Evolutionary conservation across 2,797 vertebrate genomes (phyloP), one percentile per base, ranked within the genome.

Genomic region (Coendou prehensilis): DNA sequence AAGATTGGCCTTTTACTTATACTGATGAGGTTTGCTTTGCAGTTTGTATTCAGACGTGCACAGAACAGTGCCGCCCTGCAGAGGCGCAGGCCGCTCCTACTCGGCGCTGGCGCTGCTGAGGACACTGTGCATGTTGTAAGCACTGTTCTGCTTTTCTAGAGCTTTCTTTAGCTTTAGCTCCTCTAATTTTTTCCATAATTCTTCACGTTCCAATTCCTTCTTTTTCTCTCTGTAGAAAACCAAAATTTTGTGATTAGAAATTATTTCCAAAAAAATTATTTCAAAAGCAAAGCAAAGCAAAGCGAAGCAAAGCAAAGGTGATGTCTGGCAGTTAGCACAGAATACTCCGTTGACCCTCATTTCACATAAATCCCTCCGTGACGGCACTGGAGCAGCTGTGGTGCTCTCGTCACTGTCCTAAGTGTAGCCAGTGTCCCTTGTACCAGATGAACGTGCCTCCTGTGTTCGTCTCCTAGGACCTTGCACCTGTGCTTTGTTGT

Each of bases 181-280:
- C n/a, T 99, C 99, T 87, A 99, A 97, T 97, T 99, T 99, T 98
- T 98, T 99, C 99, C 99, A 99, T 96, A 99, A 94, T 98, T 99
- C 99, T 96, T 99, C 99, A 69, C 99, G 99, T 98, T 99, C 99
- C 98, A 99, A 98, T 98, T 99, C 99, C 92, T 99, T 99, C 98
- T 99, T 99, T 98, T 99, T 99, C 98, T 99, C 99, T 98, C 99
- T 99, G 97, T 33, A 94, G 97, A 47, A 97, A 98, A 95, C 63
- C 64, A 1, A 8, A 96, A 94, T 75, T 26, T 75, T 90, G 13
- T 80, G 41, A 75, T 94, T 71, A 98, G 86, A 76, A 33, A 8
- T 9, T 15, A 56, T 54, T 83, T 78, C 54, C 6, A 57, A 57
- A 57, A 50, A 57, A 33, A n/a, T 7, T 17, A 67, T 52, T 81